These are phyloP conservation scores for Argyrosomus japonicus DNA, from an alignment of 2,113 vertebrate species.

Conservation along the genomic window DNA sequence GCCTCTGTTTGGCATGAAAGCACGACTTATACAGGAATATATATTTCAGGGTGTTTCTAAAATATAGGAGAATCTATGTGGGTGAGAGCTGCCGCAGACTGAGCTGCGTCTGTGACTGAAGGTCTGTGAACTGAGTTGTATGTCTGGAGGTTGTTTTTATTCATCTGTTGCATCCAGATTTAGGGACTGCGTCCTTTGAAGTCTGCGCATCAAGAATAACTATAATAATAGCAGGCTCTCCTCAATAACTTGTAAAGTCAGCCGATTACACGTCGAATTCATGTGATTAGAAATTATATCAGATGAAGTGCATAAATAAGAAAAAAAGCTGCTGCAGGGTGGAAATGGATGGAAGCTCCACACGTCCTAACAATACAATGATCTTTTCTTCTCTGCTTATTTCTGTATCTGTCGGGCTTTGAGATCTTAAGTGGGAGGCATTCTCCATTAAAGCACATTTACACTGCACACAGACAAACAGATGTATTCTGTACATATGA, in stretches of 20 bases:
- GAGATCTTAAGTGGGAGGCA: neutral
- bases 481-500: neutral
- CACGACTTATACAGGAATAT: constrained; percentile 8
- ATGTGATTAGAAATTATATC: neutral
- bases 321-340: neutral
- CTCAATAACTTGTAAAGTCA: too few relatives aligned
- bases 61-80: neutral
- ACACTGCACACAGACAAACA: neutral
- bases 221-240: too few relatives aligned
- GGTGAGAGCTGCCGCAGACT: neutral
- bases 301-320: too few relatives aligned
- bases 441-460: neutral
- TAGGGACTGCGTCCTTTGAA: neutral
- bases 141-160: neutral
- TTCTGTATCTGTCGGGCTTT: neutral
- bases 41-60: neutral
- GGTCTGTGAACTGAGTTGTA: neutral
- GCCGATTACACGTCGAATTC: neutral
- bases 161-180: neutral
- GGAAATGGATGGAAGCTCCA: neutral
- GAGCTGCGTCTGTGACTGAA: neutral
- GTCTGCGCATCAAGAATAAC: neutral
- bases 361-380: neutral
- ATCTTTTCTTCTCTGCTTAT: neutral
- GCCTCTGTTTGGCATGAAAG: constrained; percentile 1